Conservation (phyloP, 2,113 vertebrate genomes). For the Urocitellus parryii region DNA sequence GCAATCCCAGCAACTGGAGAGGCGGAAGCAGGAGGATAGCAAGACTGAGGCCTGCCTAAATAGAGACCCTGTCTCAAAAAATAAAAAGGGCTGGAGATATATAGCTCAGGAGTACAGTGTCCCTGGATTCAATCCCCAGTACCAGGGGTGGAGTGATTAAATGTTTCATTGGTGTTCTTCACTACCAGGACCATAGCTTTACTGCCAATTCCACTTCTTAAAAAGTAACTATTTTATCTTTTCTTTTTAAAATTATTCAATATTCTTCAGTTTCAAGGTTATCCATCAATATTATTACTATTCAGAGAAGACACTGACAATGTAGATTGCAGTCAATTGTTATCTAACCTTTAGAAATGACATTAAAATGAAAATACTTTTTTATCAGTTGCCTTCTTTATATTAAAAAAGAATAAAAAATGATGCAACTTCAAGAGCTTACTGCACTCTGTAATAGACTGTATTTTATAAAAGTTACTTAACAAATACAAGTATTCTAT, state of each 20-base stretch:
- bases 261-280: background rate
- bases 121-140: background rate
- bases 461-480: background rate
- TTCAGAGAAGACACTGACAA: background rate
- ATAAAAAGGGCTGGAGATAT: background rate
- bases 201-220: background rate
- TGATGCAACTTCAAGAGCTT: background rate
- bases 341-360: background rate
- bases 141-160: too few species aligned
- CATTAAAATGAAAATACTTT: background rate
- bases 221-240: conserved; percentile 1
- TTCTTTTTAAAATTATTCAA: background rate
- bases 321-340: background rate
- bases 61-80: background rate
- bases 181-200: background rate
- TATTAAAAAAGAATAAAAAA: background rate
- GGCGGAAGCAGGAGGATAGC: background rate
- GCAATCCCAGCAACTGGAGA: background rate
- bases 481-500: background rate
- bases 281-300: background rate
- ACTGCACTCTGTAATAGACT: background rate
- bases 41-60: background rate
- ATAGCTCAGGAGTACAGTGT: background rate
- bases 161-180: background rate
- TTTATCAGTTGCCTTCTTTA: background rate